Base-by-base conservation (phyloP, 2,797 vertebrate species). In the Hoplostethus mediterraneus region DNA sequence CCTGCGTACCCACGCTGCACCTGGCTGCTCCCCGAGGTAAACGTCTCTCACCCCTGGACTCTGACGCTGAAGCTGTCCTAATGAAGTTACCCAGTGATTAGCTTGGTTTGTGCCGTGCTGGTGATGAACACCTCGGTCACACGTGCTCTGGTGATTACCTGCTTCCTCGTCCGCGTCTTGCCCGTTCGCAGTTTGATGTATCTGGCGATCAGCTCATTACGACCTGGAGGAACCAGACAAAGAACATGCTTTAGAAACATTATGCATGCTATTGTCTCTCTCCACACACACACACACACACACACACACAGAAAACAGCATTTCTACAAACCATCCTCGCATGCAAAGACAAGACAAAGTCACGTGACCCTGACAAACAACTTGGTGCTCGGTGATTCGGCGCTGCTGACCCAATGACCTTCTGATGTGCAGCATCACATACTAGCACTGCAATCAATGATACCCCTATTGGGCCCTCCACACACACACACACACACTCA, bases 161-260 rank as follows among this genome's bases (percentile, higher is more conserved):
- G 98, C 90, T 99, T 99, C 92, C 98, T 96, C 85, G 98, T 99
- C 88, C 98, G 95, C 89, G 98, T 99, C 93, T 99, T 99, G 75
- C 98, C 98, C 52, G 98, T 99, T 87, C 98, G 93, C 79, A 99
- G 96, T 91, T 99, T 99, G 95, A 99, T 99, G 95, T 99, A 99
- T 95, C 98, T 96, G 90, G 98, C 98, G 94, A 99, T 99, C 91
- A 99, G 93, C 94, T 99, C 98, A 87, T 99, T 99, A 85, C 98
- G 97, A 94, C 98, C 98, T 99, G 92, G 89, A 94, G 65, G 51
- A 66, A 53, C 65, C 55, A 75, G 55, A 84, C 31, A 88, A 42
- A 84, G 45, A 73, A 70, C 38, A 71, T 21, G 42, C 62, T 28
- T 44, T 77, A 82, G 66, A 81, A 64, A 84, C 45, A 73, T 73